Evolutionary conservation across 2,797 vertebrate species (phyloP).

Genomic region (Gallinago solitaria): DNA sequence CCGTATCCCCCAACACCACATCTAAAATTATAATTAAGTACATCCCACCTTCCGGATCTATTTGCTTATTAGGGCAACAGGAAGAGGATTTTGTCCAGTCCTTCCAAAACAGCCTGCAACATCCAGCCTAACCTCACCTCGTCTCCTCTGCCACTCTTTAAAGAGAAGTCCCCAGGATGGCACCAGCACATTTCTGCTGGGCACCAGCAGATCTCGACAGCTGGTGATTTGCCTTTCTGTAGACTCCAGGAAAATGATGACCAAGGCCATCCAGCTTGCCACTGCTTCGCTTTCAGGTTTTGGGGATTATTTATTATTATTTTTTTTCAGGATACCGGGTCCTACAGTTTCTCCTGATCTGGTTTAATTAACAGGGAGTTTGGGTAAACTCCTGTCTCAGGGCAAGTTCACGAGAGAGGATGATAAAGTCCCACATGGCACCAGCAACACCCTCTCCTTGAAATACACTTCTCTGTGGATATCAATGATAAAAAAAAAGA

Average conservation of each 20-base stretch:
- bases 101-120: not conserved
- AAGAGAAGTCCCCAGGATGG: not conserved
- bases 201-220: too few species aligned
- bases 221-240: not conserved
- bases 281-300: not conserved
- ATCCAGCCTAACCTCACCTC: not conserved
- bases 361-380: not conserved
- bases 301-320: too few species aligned
- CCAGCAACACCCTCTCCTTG: not conserved
- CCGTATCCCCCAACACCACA: too few species aligned
- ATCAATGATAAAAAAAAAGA: not conserved
- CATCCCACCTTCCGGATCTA: not conserved
- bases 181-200: not conserved
- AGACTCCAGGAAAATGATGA: too few species aligned
- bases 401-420: not conserved
- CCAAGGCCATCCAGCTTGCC: rapidly evolving
- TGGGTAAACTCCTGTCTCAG: not conserved
- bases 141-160: not conserved
- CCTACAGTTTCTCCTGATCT: not conserved
- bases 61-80: not conserved
- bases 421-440: rapidly evolving
- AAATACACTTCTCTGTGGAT: not conserved
- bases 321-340: too few species aligned
- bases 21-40: not conserved
- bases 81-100: not conserved